Base-by-base conservation (phyloP, 2,888 invertebrate genomes). In the Campopleginae sp. region DNA sequence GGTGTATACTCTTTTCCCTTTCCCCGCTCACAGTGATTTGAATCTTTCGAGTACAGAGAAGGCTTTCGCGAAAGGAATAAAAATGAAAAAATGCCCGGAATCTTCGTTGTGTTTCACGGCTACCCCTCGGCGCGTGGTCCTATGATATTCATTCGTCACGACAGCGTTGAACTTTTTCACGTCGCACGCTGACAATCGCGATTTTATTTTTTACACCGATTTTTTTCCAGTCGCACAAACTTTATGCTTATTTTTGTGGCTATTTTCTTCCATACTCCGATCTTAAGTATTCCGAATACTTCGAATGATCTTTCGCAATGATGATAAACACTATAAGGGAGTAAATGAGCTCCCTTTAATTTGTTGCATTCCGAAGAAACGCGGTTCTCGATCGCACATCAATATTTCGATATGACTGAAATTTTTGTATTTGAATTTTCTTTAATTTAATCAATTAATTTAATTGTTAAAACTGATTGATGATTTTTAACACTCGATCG, bases 151-250 rank as follows among this genome's bases (percentile, higher is more conserved):
- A 27, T 27, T 58, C 58, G 58, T 27, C 58, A 58, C 58, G 58
- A 58, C 0, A 58, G 1, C 58, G 58, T 58, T 58, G 58, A 44
- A 27, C 61, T 23, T n/a, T 63, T n/a, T 42, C 66, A 66, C 66
- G 66, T 66, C 54, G 38, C 66, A 38, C 66, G 23, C 6, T 66
- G 66, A 27, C 42, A n/a, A 51, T 10, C n/a, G 38, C 42, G 66
- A 33, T 46, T 8, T 54, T 38, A 51, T 66, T 54, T 66, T 66
- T 42, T 42, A 42, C 51, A 77, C 51, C 65, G 66, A 48, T 38
- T 65, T 38, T 8, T 38, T 65, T n/a, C 38, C n/a, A 33, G 38
- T 38, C 33, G 38, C 65, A 38, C 65, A 65, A 65, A 65, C 38
- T 65, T 65, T 17, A 65, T 65, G 10, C 65, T 65, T 38, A 8